phyloP scores from a whole-genome alignment of 37 sponge, comb jelly and placozoan species.

The Cliona cf. orientalis region DNA sequence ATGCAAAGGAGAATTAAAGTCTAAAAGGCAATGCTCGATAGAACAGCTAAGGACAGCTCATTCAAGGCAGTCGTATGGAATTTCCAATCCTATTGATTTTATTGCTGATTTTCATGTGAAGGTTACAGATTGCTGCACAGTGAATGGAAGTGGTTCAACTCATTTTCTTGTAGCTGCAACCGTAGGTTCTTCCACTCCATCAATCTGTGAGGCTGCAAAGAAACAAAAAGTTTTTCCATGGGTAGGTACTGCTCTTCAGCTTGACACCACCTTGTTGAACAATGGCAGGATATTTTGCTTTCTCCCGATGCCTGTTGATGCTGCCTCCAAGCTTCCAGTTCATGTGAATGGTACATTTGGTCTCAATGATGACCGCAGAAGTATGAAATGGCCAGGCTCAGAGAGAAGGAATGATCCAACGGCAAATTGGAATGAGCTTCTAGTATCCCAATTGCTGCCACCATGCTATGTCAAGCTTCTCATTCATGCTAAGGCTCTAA shows the following conservation, averaged over 20 bases:
- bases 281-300: constrained; percentile 67
- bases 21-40: background rate
- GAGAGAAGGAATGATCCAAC: constrained; percentile 53
- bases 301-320: constrained; percentile 72
- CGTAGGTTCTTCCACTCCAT: constrained; percentile 14
- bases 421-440: constrained; percentile 70
- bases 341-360: constrained; percentile 83
- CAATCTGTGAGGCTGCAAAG: constrained; percentile 3
- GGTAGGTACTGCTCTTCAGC: constrained; percentile 43
- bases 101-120: constrained; percentile 16
- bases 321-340: constrained; percentile 39
- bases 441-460: constrained; percentile 43
- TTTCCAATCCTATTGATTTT: background rate
- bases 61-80: background rate
- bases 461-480: constrained; percentile 54
- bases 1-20: background rate
- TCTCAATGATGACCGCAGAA: constrained; percentile 51
- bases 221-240: constrained; percentile 44
- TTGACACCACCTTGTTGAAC: background rate
- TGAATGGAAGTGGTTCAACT: background rate
- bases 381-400: constrained; percentile 54
- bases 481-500: constrained; percentile 5
- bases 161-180: constrained; percentile 33
- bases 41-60: background rate
- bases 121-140: background rate